phyloP scores from a whole-genome alignment of 2,888 invertebrate genomes.

The Apoderus coryli region DNA sequence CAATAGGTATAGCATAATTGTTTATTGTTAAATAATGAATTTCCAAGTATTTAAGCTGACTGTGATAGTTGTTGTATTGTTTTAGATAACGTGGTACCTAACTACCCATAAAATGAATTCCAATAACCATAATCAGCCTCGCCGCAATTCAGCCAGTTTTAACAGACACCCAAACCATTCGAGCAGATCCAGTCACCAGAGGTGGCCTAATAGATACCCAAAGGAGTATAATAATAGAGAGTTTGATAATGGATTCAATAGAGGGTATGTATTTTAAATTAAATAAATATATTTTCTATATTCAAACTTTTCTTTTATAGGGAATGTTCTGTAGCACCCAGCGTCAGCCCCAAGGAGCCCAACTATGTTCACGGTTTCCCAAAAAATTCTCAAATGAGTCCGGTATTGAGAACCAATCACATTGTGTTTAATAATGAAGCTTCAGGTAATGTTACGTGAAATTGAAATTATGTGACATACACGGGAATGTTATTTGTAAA shows the following conservation, averaged over 20 bases:
- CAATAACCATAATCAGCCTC: conserved; percentile 31
- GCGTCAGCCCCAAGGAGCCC: conserved; percentile 30
- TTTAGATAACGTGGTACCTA: too few species aligned
- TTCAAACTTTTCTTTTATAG: conserved; percentile 19
- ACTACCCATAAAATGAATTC: conserved; percentile 32
- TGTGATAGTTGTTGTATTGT: too few species aligned
- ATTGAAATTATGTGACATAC: too few species aligned
- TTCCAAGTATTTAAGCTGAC: too few species aligned
- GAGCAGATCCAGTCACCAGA: conserved; percentile 28
- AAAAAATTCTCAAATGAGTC: conserved; percentile 32
- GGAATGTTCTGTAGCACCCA: conserved; percentile 30
- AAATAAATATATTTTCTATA: conserved; percentile 4
- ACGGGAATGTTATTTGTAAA: too few species aligned
- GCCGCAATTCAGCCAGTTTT: conserved; percentile 30
- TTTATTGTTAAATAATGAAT: too few species aligned
- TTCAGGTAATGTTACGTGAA: conserved; percentile 24
- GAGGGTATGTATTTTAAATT: conserved; percentile 25
- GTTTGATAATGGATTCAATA: conserved; percentile 30
- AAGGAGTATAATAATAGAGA: conserved; percentile 33
- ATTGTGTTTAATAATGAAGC: conserved; percentile 29
- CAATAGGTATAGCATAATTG: too few species aligned
- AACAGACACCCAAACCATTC: conserved; percentile 30
- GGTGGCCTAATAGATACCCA: conserved; percentile 31
- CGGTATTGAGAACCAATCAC: conserved; percentile 28
- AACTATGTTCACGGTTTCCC: conserved; percentile 31